Conservation (phyloP, 2,797 vertebrate species). For the Ctenopoma kingsleyae region DNA sequence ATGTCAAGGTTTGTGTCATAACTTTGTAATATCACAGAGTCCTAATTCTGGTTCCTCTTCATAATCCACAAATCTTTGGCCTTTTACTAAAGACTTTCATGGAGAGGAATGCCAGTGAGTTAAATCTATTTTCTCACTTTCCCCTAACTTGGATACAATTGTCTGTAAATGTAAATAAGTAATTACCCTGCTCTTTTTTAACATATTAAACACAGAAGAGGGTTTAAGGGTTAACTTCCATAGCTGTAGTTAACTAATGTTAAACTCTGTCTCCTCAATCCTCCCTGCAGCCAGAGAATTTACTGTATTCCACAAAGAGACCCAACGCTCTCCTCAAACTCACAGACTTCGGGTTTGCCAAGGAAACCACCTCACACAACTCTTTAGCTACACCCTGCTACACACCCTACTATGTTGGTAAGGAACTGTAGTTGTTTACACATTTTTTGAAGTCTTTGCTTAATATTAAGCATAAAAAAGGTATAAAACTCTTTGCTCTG, state of each 20-base stretch:
- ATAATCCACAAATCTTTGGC: no score
- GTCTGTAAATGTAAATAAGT: no score
- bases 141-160: no score
- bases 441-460: neutral
- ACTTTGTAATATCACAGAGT: neutral
- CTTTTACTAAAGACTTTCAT: no score
- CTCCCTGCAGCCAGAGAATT: constrained; percentile 92
- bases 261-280: neutral
- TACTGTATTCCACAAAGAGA: constrained; percentile 93
- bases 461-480: neutral
- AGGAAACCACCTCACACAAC: constrained; percentile 97
- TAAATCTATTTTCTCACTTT: no score
- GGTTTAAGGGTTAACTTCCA: neutral
- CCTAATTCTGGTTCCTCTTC: no score
- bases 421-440: constrained; percentile 62
- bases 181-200: neutral
- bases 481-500: neutral
- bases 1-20: constrained; percentile 91
- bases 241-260: neutral
- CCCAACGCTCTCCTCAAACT: constrained; percentile 93
- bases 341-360: constrained; percentile 98
- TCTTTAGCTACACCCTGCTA: constrained; percentile 98
- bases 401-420: constrained; percentile 98
- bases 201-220: neutral
- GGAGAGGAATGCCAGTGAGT: no score